Base-by-base conservation (phyloP, 2,797 vertebrate genomes). In the Crax fasciolata region DNA sequence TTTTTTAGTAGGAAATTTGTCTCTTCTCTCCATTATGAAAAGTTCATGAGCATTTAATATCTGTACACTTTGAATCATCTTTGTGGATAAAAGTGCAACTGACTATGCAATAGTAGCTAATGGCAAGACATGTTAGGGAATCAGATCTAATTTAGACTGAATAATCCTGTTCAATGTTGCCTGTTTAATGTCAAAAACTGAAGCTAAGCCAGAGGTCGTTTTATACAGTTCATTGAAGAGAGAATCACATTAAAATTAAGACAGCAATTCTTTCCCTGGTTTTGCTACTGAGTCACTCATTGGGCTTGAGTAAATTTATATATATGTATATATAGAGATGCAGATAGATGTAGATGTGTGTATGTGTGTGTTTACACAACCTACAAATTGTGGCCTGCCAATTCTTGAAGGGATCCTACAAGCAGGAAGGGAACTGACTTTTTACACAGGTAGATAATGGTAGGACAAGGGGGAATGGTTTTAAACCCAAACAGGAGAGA, bases 101-200 rank as follows among this genome's bases (percentile, higher is more conserved):
- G 41, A 11, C 9, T 59, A 66, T 73, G 62, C 43, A 76, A 46
- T 28, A 90, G 16, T 61, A 70, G 70, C 46, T 91, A 95, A 86
- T 63, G 66, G 84, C n/a, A 84, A 55, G 62, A 86, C n/a, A 43
- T 66, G 58, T 66, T 78, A 75, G n/a, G 35, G 52, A 90, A 78
- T 75, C 66, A 94, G 76, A 87, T 88, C 43, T 76, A 86, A 91
- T 91, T 96, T 84, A 79, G 55, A 59, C 70, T 66, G 65, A 86
- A 21, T 72, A 89, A 85, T 80, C 72, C 83, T 81, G 38, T 81
- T 94, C 79, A 90, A 11, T 39, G 28, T 28, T 62, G 35, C 78
- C 83, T 93, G 89, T 46, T 95, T 94, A 88, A 81, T 71, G 81
- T 59, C 54, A 91, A 83, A 96, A 92, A 68, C 10, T 66, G 43